Conservation (phyloP, 2,797 vertebrate species). For the Ataeniobius toweri region DNA sequence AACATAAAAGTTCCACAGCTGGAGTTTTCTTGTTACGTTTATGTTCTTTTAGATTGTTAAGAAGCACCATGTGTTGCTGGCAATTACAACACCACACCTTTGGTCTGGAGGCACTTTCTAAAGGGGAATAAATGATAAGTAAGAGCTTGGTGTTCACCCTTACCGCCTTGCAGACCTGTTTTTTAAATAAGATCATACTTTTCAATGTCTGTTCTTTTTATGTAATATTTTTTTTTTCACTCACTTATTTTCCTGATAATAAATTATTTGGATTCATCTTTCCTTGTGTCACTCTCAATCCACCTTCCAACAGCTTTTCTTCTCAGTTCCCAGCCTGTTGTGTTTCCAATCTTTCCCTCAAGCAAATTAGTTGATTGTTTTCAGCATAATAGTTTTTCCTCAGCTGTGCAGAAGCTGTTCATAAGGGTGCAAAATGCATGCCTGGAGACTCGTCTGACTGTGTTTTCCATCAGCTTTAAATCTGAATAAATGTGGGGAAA, state of each 20-base stretch:
- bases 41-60: conserved; percentile 40
- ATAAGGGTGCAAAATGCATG: conserved; percentile 10
- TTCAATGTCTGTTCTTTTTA: conserved; percentile 19
- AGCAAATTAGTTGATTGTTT: conserved; percentile 27
- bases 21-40: conserved; percentile 43
- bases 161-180: conserved; percentile 26
- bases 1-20: conserved; percentile 38
- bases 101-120: conserved; percentile 36
- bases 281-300: conserved; percentile 3
- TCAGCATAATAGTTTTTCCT: conserved; percentile 14
- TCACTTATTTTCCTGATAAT: conserved; percentile 19
- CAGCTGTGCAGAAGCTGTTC: conserved; percentile 4
- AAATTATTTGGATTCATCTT: conserved; percentile 21
- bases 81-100: conserved; percentile 20
- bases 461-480: conserved; percentile 9
- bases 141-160: conserved; percentile 40
- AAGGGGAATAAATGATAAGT: conserved; percentile 14
- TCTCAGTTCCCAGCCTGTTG: conserved; percentile 25
- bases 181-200: conserved; percentile 26
- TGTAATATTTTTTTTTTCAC: neutral
- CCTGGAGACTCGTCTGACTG: conserved; percentile 1
- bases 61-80: conserved; percentile 14
- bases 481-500: neutral
- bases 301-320: conserved; percentile 9
- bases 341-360: conserved; percentile 27